phyloP scores from a whole-genome alignment of 2,113 vertebrate genomes.

The Triplophysa tibetana region DNA sequence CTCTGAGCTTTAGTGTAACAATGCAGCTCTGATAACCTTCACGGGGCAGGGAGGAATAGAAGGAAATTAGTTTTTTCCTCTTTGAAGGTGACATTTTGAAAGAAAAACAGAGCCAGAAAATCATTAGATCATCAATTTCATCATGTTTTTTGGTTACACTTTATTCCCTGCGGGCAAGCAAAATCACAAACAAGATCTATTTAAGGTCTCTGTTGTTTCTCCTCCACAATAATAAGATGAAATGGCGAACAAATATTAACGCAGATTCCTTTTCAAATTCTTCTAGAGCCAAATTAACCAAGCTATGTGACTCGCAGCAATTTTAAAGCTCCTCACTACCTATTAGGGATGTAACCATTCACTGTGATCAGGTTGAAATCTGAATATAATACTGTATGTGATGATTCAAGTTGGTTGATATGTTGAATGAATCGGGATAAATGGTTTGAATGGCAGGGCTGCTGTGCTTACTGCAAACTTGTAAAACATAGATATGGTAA shows the following conservation, averaged over 20 bases:
- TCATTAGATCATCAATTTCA: conserved; percentile 15
- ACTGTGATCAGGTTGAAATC: no score
- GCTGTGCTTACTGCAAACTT: no score
- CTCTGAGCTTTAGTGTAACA: conserved; percentile 12
- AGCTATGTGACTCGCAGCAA: no score
- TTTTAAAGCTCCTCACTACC: no score
- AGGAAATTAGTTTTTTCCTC: background rate
- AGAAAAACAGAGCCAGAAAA: conserved; percentile 3
- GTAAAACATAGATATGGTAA: no score
- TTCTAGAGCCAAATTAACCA: no score
- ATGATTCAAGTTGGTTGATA: no score
- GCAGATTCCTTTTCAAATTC: background rate
- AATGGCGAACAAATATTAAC: background rate
- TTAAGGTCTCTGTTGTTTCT: background rate
- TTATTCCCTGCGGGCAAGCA: background rate
- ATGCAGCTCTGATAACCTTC: background rate
- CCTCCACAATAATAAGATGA: background rate
- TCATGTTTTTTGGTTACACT: background rate
- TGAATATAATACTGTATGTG: no score
- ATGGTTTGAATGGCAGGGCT: no score
- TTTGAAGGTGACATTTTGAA: conserved; percentile 23
- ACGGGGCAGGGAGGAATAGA: background rate
- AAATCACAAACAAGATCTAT: background rate
- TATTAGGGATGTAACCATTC: no score
- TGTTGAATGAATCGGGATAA: no score